Evolutionary conservation across 2,888 invertebrate species (phyloP), one percentile per base, ranked within the genome.

Genomic region (Caenorhabditis sinica): DNA sequence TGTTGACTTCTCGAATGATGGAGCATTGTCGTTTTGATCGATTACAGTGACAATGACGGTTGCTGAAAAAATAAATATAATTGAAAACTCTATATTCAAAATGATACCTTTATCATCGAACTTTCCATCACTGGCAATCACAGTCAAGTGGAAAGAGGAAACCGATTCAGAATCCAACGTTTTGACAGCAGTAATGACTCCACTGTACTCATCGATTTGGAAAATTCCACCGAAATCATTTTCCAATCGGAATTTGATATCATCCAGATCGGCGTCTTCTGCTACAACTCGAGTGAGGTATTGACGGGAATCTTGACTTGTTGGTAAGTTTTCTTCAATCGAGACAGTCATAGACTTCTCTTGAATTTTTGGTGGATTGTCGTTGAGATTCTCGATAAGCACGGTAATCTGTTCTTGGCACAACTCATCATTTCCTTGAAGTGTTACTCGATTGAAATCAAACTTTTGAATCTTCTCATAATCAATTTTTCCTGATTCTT

Each of bases 81-180:
- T 61, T n/a, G 49, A 63, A 30, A 61, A 61, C 5, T 30, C 15
- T 6, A 23, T 25, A 30, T 11, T 17, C 28, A 43, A 28, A n/a
- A 30, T 20, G n/a, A 6, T 49, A 73, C 73, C 66, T 63, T 65
- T 28, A 63, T 83, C 82, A 45, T 75, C 71, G 20, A 68, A 83
- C n/a, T 65, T 75, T 23, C 80, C 75, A 84, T 97, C 97, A 9
- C 60, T 87, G 6, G 87, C 91, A n/a, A 83, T 60, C 8, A 90
- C 86, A 23, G 76, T 75, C 20, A 91, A 28, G 9, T 69, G 71
- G 69, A 86, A 90, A 11, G 74, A 60, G 5, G 61, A 95, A 90
- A 96, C 95, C 4, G 95, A 94, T 93, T 98, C 98, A 33, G 97
- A 95, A 93, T 98, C 98, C 73, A 98, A 94, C 90, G 96, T 95